These are phyloP conservation scores for rat (Rattus norvegicus) DNA, from an alignment of 2,113 vertebrate genomes.

Conservation along the genomic window DNA sequence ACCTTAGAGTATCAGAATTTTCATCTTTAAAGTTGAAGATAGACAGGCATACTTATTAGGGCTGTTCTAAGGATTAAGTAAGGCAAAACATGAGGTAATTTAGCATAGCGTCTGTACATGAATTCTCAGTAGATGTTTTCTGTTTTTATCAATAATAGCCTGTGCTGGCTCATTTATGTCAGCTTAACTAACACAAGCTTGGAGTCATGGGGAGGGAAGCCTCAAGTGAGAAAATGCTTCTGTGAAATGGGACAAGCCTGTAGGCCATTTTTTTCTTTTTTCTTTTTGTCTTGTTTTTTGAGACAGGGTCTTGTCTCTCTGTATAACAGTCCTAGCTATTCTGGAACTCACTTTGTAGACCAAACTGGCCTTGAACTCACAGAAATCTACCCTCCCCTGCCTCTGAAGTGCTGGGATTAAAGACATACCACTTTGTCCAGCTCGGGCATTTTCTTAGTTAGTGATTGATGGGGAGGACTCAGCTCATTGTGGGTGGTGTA, in stretches of 20 bases:
- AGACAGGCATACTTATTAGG: background rate
- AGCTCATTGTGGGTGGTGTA: background rate
- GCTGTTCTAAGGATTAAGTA: slow-evolving; percentile 23
- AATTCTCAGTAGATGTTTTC: background rate
- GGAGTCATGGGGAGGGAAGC: background rate
- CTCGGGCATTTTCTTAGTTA: background rate
- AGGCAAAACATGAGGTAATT: slow-evolving; percentile 42
- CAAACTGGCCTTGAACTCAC: no score
- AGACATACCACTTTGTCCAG: background rate
- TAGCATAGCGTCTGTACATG: background rate
- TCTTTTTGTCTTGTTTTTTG: no score
- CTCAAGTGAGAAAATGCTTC: background rate
- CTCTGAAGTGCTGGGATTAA: no score
- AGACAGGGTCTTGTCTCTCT: no score
- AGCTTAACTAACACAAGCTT: background rate
- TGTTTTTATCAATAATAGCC: slow-evolving; percentile 58
- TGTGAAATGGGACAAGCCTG: background rate
- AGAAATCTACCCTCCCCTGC: no score
- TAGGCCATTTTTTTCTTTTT: background rate
- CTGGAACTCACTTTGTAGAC: no score
- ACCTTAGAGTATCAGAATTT: slow-evolving; percentile 37
- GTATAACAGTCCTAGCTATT: no score
- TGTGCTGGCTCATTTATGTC: background rate
- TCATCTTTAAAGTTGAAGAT: slow-evolving; percentile 44
- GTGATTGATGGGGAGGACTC: background rate